These are phyloP conservation scores for Aldabrachelys gigantea DNA, from an alignment of 2,113 vertebrate genomes.

Conservation along the genomic window DNA sequence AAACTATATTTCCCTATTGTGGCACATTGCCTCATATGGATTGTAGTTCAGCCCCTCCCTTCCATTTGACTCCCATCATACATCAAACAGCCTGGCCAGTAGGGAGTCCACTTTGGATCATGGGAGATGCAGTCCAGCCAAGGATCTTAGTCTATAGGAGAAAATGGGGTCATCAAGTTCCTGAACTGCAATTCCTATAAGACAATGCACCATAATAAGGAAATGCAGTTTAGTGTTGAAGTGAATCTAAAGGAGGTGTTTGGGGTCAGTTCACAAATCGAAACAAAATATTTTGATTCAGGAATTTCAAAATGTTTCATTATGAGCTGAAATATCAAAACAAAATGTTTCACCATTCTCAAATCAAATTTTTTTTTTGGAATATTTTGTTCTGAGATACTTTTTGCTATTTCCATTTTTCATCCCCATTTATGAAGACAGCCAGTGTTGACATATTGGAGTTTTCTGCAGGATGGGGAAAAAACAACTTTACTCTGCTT, in stretches of 20 bases:
- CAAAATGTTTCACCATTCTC: neutral
- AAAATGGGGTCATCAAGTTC: neutral
- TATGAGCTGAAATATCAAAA: neutral
- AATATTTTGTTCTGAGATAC: neutral
- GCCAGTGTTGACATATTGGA: fast-evolving
- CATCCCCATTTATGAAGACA: neutral
- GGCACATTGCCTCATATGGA: neutral
- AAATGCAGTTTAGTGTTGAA: fast-evolving
- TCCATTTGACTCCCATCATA: neutral
- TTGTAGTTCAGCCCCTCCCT: neutral
- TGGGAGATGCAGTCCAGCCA: neutral
- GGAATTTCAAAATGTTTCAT: neutral
- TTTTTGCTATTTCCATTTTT: neutral
- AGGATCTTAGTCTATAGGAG: neutral
- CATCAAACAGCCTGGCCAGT: neutral
- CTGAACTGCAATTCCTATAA: fast-evolving
- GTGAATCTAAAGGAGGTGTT: neutral
- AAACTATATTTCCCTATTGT: neutral
- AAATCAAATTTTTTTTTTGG: neutral
- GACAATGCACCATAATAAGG: fast-evolving
- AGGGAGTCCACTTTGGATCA: neutral
- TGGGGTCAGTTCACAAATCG: neutral
- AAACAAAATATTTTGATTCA: neutral
- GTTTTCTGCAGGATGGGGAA: neutral
- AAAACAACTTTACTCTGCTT: neutral